phyloP scores from a whole-genome alignment of 2,113 vertebrate species.

The Serilophus lunatus region DNA sequence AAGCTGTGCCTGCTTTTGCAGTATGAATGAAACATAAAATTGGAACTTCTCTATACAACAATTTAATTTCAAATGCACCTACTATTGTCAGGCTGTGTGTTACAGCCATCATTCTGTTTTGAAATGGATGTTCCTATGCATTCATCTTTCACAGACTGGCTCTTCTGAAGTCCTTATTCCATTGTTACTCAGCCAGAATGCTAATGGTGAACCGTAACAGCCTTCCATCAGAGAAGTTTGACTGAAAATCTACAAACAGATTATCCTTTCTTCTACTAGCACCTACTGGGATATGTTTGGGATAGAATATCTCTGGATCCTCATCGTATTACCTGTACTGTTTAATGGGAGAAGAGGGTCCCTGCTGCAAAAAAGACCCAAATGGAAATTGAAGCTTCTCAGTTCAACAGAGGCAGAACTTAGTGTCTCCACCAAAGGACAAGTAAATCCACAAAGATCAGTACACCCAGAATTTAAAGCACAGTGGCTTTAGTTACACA shows the following conservation, averaged over 20 bases:
- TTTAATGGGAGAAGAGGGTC: background rate
- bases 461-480: background rate
- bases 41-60: conserved; percentile 12
- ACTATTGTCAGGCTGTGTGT: conserved; percentile 20
- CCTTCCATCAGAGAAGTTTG: background rate
- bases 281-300: background rate
- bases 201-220: conserved; percentile 6
- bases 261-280: background rate
- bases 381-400: background rate
- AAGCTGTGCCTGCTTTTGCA: background rate
- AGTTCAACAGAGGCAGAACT: background rate
- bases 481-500: background rate
- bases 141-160: conserved; percentile 32
- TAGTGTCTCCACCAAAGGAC: background rate
- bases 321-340: background rate
- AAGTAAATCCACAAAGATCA: background rate
- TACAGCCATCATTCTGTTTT: conserved; percentile 40
- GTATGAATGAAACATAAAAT: conserved; percentile 44
- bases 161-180: conserved; percentile 32
- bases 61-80: conserved; percentile 41
- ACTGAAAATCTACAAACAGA: conserved; percentile 21
- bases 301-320: background rate
- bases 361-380: background rate
- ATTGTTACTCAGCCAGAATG: conserved; percentile 19
- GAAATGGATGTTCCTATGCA: conserved; percentile 20